Evolutionary conservation across 2,888 invertebrate species (phyloP).

Genomic region (Platerodrilus igneus): DNA sequence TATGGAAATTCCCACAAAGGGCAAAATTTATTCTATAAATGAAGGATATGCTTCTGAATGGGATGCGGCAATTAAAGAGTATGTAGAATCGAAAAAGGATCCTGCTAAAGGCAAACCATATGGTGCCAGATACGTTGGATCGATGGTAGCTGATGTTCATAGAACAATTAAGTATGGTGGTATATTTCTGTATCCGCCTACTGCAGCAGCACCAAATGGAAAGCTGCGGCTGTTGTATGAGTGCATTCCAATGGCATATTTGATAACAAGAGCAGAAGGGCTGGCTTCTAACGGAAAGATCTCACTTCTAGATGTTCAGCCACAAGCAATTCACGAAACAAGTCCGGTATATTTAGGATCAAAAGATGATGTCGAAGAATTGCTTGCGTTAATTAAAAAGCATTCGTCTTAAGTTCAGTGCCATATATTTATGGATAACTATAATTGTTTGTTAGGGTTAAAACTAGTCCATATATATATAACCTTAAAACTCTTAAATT

Average conservation of each 20-base stretch:
- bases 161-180: constrained; percentile 98
- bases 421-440: too few species aligned
- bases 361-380: constrained; percentile 83
- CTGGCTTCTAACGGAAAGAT: constrained; percentile 75
- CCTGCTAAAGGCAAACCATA: constrained; percentile 86
- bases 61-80: constrained; percentile 70
- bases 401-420: too few species aligned
- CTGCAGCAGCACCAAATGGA: constrained; percentile 83
- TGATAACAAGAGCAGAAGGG: constrained; percentile 90
- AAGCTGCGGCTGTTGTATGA: constrained; percentile 97
- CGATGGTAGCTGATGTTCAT: constrained; percentile 99
- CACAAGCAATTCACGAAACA: constrained; percentile 82
- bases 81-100: constrained; percentile 81
- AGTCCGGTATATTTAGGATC: constrained; percentile 92
- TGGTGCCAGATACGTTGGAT: constrained; percentile 95
- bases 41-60: constrained; percentile 68
- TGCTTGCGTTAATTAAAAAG: constrained; percentile 56
- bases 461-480: too few species aligned
- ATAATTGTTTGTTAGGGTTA: too few species aligned
- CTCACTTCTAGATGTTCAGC: constrained; percentile 80
- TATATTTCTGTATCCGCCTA: constrained; percentile 97
- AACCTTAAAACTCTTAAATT: too few species aligned
- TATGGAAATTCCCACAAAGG: constrained; percentile 77
- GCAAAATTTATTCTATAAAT: constrained; percentile 83
- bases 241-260: constrained; percentile 95